phyloP scores from a whole-genome alignment of 2,113 vertebrate genomes.

The Tychaedon coryphoeus region DNA sequence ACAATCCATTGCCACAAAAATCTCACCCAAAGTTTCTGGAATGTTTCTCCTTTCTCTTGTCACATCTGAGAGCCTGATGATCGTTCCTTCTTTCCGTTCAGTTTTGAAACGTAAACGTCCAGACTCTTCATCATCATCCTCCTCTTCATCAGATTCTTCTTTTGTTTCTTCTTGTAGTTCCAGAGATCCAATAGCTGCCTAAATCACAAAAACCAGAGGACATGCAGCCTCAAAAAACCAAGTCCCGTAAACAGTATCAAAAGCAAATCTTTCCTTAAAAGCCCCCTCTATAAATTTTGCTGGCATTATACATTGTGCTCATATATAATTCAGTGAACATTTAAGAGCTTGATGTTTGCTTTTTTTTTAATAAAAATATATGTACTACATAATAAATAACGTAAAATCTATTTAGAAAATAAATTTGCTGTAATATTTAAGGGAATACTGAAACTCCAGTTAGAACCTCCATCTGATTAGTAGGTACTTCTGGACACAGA shows the following conservation, averaged over 20 bases:
- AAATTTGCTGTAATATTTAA: not conserved
- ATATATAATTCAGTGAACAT: not conserved
- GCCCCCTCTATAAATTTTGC: not conserved
- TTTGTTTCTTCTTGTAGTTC: constrained; percentile 77
- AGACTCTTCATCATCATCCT: constrained; percentile 91
- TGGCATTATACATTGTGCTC: not conserved
- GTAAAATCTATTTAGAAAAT: not conserved
- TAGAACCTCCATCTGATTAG: not conserved
- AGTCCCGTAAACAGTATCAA: not conserved
- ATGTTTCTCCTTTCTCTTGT: constrained; percentile 90
- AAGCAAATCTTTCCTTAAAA: not conserved
- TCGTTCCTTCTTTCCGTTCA: constrained; percentile 90
- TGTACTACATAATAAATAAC: not conserved
- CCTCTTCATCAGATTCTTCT: constrained; percentile 89
- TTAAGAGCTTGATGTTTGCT: not conserved
- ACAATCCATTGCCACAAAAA: not conserved
- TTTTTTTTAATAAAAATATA: not conserved
- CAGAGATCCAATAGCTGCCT: constrained; percentile 80
- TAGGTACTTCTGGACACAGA: not conserved
- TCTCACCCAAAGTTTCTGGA: constrained; percentile 94
- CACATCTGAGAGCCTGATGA: constrained; percentile 89
- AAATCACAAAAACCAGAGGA: not conserved
- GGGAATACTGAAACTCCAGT: not conserved
- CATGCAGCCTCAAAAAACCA: not conserved
- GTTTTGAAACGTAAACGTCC: constrained; percentile 93